Evolutionary conservation across 2,113 vertebrate genomes (phyloP), one percentile per base, ranked within the genome.

Genomic region (Heterotilapia buettikoferi): DNA sequence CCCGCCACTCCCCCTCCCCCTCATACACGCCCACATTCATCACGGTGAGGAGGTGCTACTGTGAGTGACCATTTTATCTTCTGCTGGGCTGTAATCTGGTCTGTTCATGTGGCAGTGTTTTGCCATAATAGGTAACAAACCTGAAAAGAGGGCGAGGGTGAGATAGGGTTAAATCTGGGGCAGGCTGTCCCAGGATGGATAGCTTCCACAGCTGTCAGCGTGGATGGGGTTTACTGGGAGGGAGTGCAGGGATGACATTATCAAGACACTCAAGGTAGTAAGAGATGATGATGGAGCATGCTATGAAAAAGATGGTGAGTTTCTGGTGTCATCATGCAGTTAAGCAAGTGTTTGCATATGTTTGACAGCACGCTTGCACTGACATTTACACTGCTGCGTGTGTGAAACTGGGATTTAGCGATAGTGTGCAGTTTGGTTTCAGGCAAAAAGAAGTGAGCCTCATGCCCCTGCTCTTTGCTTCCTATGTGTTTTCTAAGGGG

Each of bases 111-210:
- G 88, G 89, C 88, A 88, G 91, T 56, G 31, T 47, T 84, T 86
- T 89, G 84, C 88, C 84, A 66, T 87, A 79, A 89, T 53, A 88
- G 87, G 90, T 84, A 88, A 82, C 82, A 83, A 85, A 87, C 89
- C 85, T 81, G 84, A 45, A 53, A 59, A 18, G 47, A 29, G 80
- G 40, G 50, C 6, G 6, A 59, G 43, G 71, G 24, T 3, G 61
- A 80, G 84, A 76, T 50, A 82, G 83, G 92, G 92, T 89, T 90
- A 91, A 89, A 94, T 90, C 81, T 93, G 88, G 93, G 90, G 81
- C 91, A 90, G 57, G 84, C 54, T 40, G 86, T 85, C 73, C 63
- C 85, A 59, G 71, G 79, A 80, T 80, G 82, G 90, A 86, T 83
- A 10, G 54, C 50, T 63, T 59, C 78, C 85, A 16, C 86, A 88